Evolutionary conservation across 2,888 invertebrate species (phyloP).

Genomic region (Calephelis perditalis): DNA sequence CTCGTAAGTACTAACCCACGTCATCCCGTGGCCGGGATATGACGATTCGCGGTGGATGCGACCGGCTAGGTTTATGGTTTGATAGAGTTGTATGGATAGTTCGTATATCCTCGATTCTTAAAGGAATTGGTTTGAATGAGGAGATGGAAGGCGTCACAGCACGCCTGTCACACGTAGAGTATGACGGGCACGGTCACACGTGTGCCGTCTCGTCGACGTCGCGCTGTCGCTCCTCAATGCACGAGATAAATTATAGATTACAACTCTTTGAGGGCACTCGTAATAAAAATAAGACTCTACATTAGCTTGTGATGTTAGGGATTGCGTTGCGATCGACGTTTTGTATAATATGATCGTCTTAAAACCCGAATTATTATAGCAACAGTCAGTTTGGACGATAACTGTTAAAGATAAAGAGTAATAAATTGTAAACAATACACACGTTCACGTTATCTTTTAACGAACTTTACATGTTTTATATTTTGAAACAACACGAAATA

Average conservation of each 20-base stretch:
- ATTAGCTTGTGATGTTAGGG: not conserved
- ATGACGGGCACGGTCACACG: constrained; percentile 47
- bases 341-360: constrained; percentile 12
- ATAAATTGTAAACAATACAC: constrained; percentile 64
- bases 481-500: constrained; percentile 10
- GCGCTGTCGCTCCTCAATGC: constrained; percentile 25
- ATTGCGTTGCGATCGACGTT: not conserved
- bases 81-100: constrained; percentile 40
- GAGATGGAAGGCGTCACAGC: constrained; percentile 35
- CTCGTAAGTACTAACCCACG: constrained; percentile 65
- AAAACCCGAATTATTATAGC: constrained; percentile 48
- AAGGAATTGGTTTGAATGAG: constrained; percentile 59
- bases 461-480: constrained; percentile 49
- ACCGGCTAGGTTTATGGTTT: constrained; percentile 40
- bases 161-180: constrained; percentile 40
- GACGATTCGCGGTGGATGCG: constrained; percentile 35
- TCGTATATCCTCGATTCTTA: constrained; percentile 42
- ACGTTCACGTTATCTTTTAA: constrained; percentile 47
- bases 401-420: constrained; percentile 61
- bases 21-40: constrained; percentile 33
- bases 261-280: not conserved
- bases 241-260: not conserved
- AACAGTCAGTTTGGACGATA: constrained; percentile 67
- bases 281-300: not conserved
- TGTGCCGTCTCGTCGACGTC: constrained; percentile 37